Base-by-base conservation (phyloP, 1,140 invertebrate genomes). In the Temnothorax nylanderi region DNA sequence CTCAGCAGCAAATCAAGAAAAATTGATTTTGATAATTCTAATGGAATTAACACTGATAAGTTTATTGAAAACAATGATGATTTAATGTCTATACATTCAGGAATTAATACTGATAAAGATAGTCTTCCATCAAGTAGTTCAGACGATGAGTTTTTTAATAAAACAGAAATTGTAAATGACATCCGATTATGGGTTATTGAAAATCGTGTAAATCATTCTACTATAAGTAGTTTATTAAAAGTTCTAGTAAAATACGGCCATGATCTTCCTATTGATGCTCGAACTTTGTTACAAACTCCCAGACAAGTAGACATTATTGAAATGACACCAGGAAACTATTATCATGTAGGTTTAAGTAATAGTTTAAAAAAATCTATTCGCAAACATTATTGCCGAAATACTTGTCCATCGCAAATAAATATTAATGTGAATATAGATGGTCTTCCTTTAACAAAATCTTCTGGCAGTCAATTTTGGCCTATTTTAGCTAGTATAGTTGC, bases 381-480 rank as follows among this genome's bases (percentile, higher is more conserved):
- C 44, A 60, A 60, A 4, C 37, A 60, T 60, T 76, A 60, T 16
- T 26, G 13, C 7, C n/a, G 7, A 76, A 44, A 0, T 76, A 44
- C n/a, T 44, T 60, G n/a, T 26, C 54, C 54, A 76, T 60, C 21
- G 7, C 11, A 76, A 32, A 76, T 76, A 76, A 41, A 60, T 44
- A 76, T 76, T 76, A 76, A 76, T 60, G 37, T 60, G 1, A 60
- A 60, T 60, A 18, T 77, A 58, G 88, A 88, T 77, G 88, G 88
- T 18, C n/a, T 88, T 51, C 69, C 86, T 26, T 26, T 91, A 47
- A 56, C 67, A n/a, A 88, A 89, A 62, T 76, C 75, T 41, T 87
- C 78, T 62, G 54, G n/a, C 7, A 88, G 78, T 85, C 78, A 87
- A 56, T 78, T 91, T 78, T 90, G 74, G 87, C 87, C 88, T 16